Evolutionary conservation across 2,888 invertebrate genomes (phyloP).

Genomic region (Hypomecis punctinalis): DNA sequence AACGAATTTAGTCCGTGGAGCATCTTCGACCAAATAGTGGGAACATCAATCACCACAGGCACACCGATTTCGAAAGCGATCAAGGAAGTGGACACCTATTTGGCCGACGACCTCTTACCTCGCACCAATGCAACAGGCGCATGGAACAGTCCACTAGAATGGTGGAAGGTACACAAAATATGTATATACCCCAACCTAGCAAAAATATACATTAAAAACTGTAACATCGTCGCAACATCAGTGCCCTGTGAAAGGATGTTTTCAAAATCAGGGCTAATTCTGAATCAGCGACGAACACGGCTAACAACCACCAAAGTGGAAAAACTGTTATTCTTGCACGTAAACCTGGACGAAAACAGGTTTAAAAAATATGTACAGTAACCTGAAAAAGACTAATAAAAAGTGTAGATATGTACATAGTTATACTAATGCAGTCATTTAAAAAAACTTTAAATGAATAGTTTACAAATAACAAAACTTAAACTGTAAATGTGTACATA

Average conservation of each 20-base stretch:
- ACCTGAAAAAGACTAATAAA: too few relatives aligned
- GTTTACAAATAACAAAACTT: too few relatives aligned
- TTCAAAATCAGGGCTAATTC: slow-evolving; percentile 33
- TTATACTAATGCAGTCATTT: too few relatives aligned
- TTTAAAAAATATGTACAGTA: too few relatives aligned
- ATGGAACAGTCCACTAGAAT: slow-evolving; percentile 37
- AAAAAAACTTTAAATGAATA: too few relatives aligned
- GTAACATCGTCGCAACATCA: slow-evolving; percentile 38
- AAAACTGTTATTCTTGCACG: slow-evolving; percentile 35
- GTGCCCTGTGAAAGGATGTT: slow-evolving; percentile 41
- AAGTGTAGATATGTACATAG: too few relatives aligned
- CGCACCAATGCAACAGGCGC: slow-evolving; percentile 29
- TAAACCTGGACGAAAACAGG: background rate
- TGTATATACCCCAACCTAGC: slow-evolving; percentile 37
- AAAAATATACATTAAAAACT: slow-evolving; percentile 22
- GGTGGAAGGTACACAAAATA: slow-evolving; percentile 41
- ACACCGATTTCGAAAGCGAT: slow-evolving; percentile 23
- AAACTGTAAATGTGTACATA: too few relatives aligned
- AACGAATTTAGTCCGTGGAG: slow-evolving; percentile 33
- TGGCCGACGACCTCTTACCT: slow-evolving; percentile 35
- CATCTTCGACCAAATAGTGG: background rate
- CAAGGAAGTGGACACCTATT: slow-evolving; percentile 41
- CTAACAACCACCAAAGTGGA: slow-evolving; percentile 32
- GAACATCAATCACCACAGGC: background rate
- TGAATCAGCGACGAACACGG: slow-evolving; percentile 31